These are phyloP conservation scores for Poeciliopsis retropinna DNA, from an alignment of 2,113 vertebrate species.

Conservation along the genomic window DNA sequence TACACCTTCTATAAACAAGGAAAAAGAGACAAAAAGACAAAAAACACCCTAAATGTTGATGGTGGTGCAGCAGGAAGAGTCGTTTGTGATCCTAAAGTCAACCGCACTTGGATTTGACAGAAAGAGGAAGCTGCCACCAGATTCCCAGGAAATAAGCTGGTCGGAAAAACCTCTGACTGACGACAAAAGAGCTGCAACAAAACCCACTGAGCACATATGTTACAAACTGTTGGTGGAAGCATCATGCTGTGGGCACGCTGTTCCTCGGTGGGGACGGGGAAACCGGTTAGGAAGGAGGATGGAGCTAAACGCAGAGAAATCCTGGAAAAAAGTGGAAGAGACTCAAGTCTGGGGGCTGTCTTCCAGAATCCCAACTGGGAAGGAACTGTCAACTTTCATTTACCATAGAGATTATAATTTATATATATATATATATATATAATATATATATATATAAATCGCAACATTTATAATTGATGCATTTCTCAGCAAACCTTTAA, in stretches of 20 bases:
- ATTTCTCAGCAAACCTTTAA: background rate
- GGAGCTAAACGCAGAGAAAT: background rate
- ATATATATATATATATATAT: too few species aligned
- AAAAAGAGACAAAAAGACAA: too few species aligned
- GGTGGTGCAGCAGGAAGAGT: background rate
- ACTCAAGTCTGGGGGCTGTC: background rate
- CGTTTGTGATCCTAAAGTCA: too few species aligned
- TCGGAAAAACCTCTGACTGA: too few species aligned
- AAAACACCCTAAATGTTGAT: too few species aligned
- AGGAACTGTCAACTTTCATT: background rate
- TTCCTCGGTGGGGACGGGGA: too few species aligned
- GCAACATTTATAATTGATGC: background rate
- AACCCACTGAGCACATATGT: background rate
- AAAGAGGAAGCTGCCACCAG: background rate
- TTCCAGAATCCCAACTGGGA: background rate
- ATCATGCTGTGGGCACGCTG: too few species aligned
- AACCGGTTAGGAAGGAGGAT: background rate
- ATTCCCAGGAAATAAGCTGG: too few species aligned
- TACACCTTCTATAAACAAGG: too few species aligned
- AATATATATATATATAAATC: too few species aligned
- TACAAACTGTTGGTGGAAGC: too few species aligned
- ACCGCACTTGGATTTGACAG: background rate
- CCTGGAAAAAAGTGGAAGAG: background rate
- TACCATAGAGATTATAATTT: background rate
- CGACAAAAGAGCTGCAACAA: background rate